These are phyloP conservation scores for Agriopis leucophaearia DNA, from an alignment of 2,888 invertebrate species.

Conservation along the genomic window DNA sequence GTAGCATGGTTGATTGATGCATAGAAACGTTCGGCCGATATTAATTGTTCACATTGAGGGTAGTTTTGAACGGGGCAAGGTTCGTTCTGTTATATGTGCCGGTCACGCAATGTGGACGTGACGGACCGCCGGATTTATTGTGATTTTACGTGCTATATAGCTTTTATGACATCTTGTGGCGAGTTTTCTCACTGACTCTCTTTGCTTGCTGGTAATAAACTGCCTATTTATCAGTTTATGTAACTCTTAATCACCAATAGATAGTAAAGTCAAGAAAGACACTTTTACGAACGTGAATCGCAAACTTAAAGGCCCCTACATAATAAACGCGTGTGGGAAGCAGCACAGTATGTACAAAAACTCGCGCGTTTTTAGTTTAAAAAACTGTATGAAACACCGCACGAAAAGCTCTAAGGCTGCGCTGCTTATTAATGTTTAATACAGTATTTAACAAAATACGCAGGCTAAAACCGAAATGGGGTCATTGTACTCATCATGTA, in stretches of 20 bases:
- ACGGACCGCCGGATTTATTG: constrained; percentile 50
- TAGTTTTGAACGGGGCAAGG: constrained; percentile 47
- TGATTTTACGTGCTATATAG: constrained; percentile 44
- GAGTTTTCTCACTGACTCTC: constrained; percentile 10
- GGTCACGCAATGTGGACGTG: constrained; percentile 60
- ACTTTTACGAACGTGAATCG: not conserved
- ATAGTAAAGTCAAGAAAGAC: not conserved
- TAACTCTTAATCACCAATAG: constrained; percentile 8
- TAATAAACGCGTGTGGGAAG: too few relatives aligned
- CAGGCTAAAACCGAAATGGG: too few relatives aligned
- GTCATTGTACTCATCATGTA: too few relatives aligned
- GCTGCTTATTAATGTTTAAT: too few relatives aligned
- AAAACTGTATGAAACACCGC: too few relatives aligned
- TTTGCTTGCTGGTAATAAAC: constrained; percentile 10
- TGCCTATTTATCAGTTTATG: constrained; percentile 19
- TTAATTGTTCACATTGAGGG: constrained; percentile 52
- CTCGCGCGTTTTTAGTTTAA: too few relatives aligned
- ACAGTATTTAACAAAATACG: too few relatives aligned
- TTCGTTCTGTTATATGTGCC: constrained; percentile 49
- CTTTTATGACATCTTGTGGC: constrained; percentile 41
- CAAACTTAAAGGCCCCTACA: too few relatives aligned
- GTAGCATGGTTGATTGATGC: too few relatives aligned
- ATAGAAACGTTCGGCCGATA: constrained; percentile 40
- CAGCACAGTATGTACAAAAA: too few relatives aligned
- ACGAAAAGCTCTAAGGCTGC: too few relatives aligned